Percentiles rank a stretch among this genome's conserved stretches.
Conservation (phyloP, 2,113 vertebrate genomes). For the Oreotrochilus melanogaster region DNA sequence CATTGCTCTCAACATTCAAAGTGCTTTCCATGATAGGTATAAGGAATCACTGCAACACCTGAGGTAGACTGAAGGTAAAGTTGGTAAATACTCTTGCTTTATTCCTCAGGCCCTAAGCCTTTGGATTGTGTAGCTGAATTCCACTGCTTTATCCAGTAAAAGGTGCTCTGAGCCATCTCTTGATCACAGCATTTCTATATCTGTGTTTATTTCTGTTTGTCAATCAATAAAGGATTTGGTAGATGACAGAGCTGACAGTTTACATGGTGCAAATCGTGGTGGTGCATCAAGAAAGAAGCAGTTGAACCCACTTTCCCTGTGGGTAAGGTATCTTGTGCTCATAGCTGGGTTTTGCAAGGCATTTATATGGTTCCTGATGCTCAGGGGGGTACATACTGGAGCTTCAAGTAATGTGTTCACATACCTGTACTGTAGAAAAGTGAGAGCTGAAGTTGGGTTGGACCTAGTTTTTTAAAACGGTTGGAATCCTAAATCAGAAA, state of each 20-base stretch:
- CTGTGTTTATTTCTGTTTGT: neutral
- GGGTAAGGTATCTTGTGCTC: fast-evolving
- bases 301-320: neutral
- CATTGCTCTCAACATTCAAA: neutral
- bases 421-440: neutral
- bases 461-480: neutral
- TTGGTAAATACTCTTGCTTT: neutral
- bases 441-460: neutral
- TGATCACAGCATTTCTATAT: neutral
- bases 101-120: neutral
- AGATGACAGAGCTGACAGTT: neutral
- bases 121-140: neutral
- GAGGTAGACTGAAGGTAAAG: neutral
- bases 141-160: neutral
- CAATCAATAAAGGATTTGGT: neutral
- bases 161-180: neutral
- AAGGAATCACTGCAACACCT: neutral
- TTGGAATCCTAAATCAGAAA: neutral
- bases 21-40: neutral
- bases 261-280: neutral
- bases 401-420: neutral
- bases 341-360: neutral
- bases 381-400: neutral
- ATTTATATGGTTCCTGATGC: neutral
- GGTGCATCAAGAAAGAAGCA: neutral